These are phyloP conservation scores for Hymenochirus boettgeri DNA, from an alignment of 2,113 vertebrate species.

Conservation along the genomic window DNA sequence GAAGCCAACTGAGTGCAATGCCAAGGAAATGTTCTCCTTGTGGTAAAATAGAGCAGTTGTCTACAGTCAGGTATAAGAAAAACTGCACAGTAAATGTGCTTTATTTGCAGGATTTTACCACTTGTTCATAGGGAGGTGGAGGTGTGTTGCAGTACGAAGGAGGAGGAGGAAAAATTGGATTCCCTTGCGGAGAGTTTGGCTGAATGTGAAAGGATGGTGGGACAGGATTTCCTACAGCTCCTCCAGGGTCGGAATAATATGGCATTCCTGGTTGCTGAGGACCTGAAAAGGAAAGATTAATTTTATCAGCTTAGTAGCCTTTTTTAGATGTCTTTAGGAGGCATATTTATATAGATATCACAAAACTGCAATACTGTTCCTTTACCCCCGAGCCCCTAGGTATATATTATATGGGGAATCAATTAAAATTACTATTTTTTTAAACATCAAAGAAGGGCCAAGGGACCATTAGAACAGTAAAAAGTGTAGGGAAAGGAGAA, in stretches of 20 bases:
- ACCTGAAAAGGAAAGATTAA: conserved; percentile 74
- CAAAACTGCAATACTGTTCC: too few species aligned
- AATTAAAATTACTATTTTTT: too few species aligned
- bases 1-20: conserved; percentile 34
- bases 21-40: conserved; percentile 38
- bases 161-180: conserved; percentile 78
- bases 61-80: conserved; percentile 43
- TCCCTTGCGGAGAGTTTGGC: conserved; percentile 74
- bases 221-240: conserved; percentile 61
- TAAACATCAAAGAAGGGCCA: too few species aligned
- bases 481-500: too few species aligned
- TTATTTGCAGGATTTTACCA: conserved; percentile 84
- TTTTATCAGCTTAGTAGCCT: too few species aligned
- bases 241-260: conserved; percentile 76
- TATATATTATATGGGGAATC: too few species aligned
- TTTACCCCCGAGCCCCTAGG: too few species aligned
- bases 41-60: conserved; percentile 36
- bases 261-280: conserved; percentile 79
- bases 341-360: too few species aligned
- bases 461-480: too few species aligned
- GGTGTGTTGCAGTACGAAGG: conserved; percentile 95
- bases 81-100: conserved; percentile 34
- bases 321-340: too few species aligned
- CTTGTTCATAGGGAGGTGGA: conserved; percentile 88
- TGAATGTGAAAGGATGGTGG: conserved; percentile 76